Evolutionary conservation across 2,797 vertebrate genomes (phyloP), one percentile per base, ranked within the genome.

Genomic region (Oreortyx pictus): DNA sequence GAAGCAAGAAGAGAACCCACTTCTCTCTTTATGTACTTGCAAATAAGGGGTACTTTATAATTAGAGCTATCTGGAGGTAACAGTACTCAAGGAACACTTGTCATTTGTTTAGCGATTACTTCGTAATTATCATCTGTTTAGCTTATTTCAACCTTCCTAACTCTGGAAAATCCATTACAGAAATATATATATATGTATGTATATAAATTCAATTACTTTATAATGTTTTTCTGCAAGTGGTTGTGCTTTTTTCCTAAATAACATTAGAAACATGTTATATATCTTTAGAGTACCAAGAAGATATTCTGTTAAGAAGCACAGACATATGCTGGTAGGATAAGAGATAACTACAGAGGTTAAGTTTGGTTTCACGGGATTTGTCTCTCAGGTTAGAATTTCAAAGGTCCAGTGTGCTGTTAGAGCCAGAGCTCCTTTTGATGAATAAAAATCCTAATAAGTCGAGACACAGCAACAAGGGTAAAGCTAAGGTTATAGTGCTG

Each of bases 371-470:
- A 73, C 14, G n/a, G 31, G 57, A 67, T 89, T 93, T 89, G 19
- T 25, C 65, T 86, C 74, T 82, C 43, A 84, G 22, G 54, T 79
- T 87, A 65, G 49, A 46, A 72, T 90, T 95, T 78, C 61, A 80
- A 89, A 77, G 19, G 14, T 8, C 29, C 13, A 11, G 14, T 6
- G 24, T 59, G 29, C 18, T 79, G 37, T 46, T 83, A 43, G 49
- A 35, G 57, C 7, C 64, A 54, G 37, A 79, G 57, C 5, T 79
- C 29, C 50, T 93, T 94, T 67, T 90, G 88, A 94, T 37, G 35
- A 43, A 89, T 71, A 88, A 95, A 91, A 91, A 18, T 13, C 25
- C 24, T 90, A 90, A 82, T 67, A 88, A 54, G 18, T 50, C 49
- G 25, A 87, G 78, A 88, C 72, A 74, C 7, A 67, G 49, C n/a